phyloP scores from a whole-genome alignment of 1,140 invertebrate species.

The Nomia melanderi region DNA sequence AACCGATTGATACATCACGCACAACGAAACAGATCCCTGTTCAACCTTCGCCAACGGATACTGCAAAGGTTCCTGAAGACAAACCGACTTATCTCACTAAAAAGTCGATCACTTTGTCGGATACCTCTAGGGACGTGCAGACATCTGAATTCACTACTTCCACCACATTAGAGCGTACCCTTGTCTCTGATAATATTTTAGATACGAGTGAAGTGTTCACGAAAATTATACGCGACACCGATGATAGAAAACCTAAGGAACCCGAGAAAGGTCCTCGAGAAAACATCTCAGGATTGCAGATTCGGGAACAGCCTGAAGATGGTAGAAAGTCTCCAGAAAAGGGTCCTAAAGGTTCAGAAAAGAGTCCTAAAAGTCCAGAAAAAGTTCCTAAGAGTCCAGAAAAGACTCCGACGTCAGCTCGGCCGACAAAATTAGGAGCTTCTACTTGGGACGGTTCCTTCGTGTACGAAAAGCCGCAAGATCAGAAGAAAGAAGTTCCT shows the following conservation, averaged over 20 bases:
- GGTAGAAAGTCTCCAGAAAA: neutral
- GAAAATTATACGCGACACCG: neutral
- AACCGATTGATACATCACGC: neutral
- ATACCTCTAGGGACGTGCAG: constrained; percentile 24
- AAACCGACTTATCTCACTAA: constrained; percentile 11
- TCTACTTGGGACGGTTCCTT: constrained; percentile 82
- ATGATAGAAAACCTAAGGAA: neutral
- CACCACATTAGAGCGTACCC: constrained; percentile 19
- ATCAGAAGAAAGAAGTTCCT: constrained; percentile 12
- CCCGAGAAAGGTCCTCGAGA: neutral
- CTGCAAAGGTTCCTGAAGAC: neutral
- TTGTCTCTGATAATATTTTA: constrained; percentile 1
- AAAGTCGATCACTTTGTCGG: constrained; percentile 24
- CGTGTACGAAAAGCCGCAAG: constrained; percentile 70
- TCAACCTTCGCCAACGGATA: neutral
- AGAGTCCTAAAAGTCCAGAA: neutral
- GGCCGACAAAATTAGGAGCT: constrained; percentile 74
- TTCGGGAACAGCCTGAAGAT: neutral
- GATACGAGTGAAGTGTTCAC: constrained; percentile 27
- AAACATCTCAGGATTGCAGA: neutral
- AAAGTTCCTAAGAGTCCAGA: constrained; percentile 14
- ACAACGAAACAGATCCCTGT: neutral
- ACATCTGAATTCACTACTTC: constrained; percentile 34
- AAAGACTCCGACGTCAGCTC: constrained; percentile 4
- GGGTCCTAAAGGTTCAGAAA: constrained; percentile 10